Base-by-base conservation (phyloP, 2,797 vertebrate genomes). In the Amniataba percoides region DNA sequence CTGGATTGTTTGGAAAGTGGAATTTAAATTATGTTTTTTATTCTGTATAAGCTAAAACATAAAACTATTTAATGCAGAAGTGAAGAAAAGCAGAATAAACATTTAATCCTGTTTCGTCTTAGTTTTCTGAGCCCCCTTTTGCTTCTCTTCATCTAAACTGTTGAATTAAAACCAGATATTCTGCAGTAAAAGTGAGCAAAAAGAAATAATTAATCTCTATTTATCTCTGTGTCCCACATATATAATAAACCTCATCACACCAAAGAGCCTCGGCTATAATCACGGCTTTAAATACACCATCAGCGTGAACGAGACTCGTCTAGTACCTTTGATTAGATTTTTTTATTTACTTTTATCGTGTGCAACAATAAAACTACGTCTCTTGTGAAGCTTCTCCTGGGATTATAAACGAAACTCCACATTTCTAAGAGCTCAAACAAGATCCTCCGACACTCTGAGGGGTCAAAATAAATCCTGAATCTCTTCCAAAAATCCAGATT, bases 301-400 rank as follows among this genome's bases (percentile, higher is more conserved):
- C 73, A 80, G 71, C 69, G 40, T 49, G 76, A 77, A 58, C 53
- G 75, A 81, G 58, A 65, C 83, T 65, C 57, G 45, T 82, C 55
- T 88, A 88, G 94, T 95, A 95, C 94, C 94, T 87, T 94, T 77
- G 76, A 92, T 92, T 83, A 80, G 89, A 81, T 43, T 3, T 53
- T 75, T 60, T 61, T 52, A n/a, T 67, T 48, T 48, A 12, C 57
- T 58, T 60, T 56, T 39, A 82, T 84, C 53, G 74, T 83, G 77
- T 91, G 86, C 88, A 89, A 88, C 77, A 78, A 81, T 48, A 78
- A 87, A 87, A 85, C 58, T 23, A 48, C 52, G 55, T 39, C 46
- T 67, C 12, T 36, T 21, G 27, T 64, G 19, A 59, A 75, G 61
- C 16, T 1, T 61, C 18, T 63, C n/a, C 27, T 51, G 23, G n/a